Evolutionary conservation across 53 echinoderm and acorn worm genomes (phyloP).

Genomic region (Luidia sarsii): DNA sequence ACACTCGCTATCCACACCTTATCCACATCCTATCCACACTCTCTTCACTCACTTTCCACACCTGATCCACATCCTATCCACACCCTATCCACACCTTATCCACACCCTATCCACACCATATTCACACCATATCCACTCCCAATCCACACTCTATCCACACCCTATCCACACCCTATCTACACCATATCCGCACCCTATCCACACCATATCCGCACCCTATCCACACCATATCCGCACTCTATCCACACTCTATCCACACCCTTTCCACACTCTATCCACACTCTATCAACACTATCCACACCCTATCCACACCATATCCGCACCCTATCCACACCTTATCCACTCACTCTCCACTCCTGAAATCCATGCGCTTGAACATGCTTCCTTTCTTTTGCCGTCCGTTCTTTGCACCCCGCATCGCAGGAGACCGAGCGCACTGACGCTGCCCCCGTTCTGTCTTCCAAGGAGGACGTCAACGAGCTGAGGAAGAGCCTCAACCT

Average conservation of each 20-base stretch:
- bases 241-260: neutral
- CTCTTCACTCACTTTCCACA: neutral
- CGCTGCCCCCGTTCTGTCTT: constrained; percentile 21
- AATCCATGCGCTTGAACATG: neutral
- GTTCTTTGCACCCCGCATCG: neutral
- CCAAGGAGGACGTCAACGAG: constrained; percentile 46
- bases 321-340: neutral
- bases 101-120: no score
- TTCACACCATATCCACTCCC: neutral
- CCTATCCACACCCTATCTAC: no score
- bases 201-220: no score
- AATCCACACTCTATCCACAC: no score
- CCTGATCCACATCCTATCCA: no score
- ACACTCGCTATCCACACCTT: no score
- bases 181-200: no score
- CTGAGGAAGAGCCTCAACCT: neutral
- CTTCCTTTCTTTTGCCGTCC: constrained; percentile 2
- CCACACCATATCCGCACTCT: neutral
- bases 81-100: no score
- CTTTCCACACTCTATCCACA: neutral
- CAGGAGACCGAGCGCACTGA: constrained; percentile 16
- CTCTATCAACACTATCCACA: neutral
- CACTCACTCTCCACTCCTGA: neutral
- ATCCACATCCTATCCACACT: no score
- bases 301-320: neutral